phyloP scores from a whole-genome alignment of 2,113 vertebrate genomes.

The human (Homo sapiens) region GRCh38 chr5:142109501-142110000 shows the following conservation, averaged over 20 bases:
- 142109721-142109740: conserved; percentile 24
- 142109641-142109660: conserved; percentile 29
- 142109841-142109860: conserved; percentile 19
- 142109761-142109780: conserved; percentile 48
- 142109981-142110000: background rate
- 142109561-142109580: background rate
- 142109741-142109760: conserved; percentile 43
- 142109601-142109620: background rate
- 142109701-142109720: conserved; percentile 38
- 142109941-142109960: conserved; percentile 18
- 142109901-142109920: background rate
- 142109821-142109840: background rate
- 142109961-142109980: background rate
- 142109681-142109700: conserved; percentile 37
- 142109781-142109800: conserved; percentile 55
- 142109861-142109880: background rate
- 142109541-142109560: conserved; percentile 35
- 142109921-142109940: background rate
- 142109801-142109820: background rate
- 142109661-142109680: conserved; percentile 48
- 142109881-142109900: background rate
- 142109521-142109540: conserved; percentile 23
- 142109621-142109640: conserved; percentile 5
- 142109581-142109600: conserved; percentile 1
- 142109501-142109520: background rate